Evolutionary conservation across 2,888 invertebrate species (phyloP).

Genomic region (Pristionchus arcanus): DNA sequence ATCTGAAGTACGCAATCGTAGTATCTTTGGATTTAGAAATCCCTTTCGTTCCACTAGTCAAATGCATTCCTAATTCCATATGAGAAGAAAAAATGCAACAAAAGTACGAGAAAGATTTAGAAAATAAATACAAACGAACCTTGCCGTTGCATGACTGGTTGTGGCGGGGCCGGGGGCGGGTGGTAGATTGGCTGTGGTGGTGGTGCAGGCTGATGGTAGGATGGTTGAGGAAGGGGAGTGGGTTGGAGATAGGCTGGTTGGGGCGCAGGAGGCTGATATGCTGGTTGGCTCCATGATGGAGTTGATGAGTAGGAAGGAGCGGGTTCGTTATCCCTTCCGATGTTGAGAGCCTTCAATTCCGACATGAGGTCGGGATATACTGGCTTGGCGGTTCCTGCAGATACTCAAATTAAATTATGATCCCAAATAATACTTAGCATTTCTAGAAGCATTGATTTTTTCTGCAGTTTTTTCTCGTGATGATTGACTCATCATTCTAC

Average conservation of each 20-base stretch:
- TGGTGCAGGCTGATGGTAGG: constrained; percentile 54
- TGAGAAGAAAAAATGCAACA: background rate
- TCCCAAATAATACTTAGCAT: background rate
- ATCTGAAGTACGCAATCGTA: background rate
- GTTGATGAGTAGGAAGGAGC: constrained; percentile 1
- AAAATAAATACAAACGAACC: background rate
- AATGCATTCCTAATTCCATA: background rate
- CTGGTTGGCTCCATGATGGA: constrained; percentile 53
- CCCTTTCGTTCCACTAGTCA: no score
- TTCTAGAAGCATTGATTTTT: background rate
- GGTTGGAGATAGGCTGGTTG: constrained; percentile 56
- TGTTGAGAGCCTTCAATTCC: constrained; percentile 44
- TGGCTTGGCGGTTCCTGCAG: background rate
- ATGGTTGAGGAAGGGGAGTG: constrained; percentile 54
- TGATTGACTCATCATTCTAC: background rate
- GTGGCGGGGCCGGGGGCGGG: constrained; percentile 54
- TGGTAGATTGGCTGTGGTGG: constrained; percentile 55
- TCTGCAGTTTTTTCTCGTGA: background rate
- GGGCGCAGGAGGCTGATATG: constrained; percentile 55
- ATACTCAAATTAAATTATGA: background rate
- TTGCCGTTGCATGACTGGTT: background rate
- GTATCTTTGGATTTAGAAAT: background rate
- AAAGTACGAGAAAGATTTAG: background rate
- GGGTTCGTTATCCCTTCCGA: constrained; percentile 44
- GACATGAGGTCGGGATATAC: constrained; percentile 52